A percentile compares a stretch with the other conserved stretches of the same genome.
These are phyloP conservation scores for Tipula helvola DNA, from an alignment of 2,888 invertebrate species.

Conservation along the genomic window DNA sequence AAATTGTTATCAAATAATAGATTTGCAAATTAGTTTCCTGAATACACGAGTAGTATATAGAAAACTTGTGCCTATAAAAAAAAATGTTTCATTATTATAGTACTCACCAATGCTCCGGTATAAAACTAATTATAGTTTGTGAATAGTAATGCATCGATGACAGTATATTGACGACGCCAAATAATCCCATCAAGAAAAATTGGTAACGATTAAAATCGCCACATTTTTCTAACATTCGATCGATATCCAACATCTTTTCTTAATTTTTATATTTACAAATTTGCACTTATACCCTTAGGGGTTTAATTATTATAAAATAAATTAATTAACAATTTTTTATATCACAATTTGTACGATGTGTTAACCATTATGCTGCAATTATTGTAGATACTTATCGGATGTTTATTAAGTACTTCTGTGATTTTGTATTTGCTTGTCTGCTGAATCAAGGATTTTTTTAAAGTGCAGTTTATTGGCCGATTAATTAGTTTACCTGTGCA, in stretches of 20 bases:
- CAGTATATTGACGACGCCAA: slow-evolving; percentile 41
- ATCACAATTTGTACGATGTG: not conserved
- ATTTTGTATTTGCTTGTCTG: not conserved
- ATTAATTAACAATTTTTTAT: not conserved
- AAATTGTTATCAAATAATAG: not conserved
- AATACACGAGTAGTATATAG: not conserved
- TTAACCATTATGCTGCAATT: not conserved
- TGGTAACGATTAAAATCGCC: slow-evolving; percentile 43
- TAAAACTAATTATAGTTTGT: slow-evolving; percentile 44
- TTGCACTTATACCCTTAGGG: not conserved
- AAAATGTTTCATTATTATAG: not conserved
- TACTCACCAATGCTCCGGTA: slow-evolving; percentile 37
- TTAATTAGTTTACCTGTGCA: not conserved
- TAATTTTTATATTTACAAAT: not conserved
- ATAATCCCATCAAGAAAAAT: slow-evolving; percentile 37
- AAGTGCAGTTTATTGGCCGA: not conserved
- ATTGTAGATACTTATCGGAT: not conserved
- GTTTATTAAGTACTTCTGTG: not conserved
- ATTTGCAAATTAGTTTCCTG: not conserved
- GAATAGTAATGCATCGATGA: slow-evolving; percentile 46
- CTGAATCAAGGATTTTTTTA: not conserved
- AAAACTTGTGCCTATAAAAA: not conserved
- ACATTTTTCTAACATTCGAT: slow-evolving; percentile 39
- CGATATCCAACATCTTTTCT: slow-evolving; percentile 27
- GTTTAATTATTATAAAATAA: not conserved